Base-by-base conservation (phyloP, 2,113 vertebrate genomes). In the Siphamia tubifer region DNA sequence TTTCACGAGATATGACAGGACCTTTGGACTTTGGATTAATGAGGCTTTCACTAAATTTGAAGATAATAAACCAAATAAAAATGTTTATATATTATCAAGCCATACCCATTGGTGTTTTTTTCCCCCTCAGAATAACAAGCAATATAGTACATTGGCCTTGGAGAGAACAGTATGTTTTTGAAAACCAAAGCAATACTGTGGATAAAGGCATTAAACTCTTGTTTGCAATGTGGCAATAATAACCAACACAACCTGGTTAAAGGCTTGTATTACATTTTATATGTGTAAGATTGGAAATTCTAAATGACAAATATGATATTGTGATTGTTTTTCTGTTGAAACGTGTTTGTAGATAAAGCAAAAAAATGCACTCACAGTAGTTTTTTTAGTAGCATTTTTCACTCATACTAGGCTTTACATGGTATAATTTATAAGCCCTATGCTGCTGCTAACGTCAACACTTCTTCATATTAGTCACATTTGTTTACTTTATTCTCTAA, bases 401-500 rank as follows among this genome's bases (percentile, higher is more conserved):
- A 36, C 45, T 48, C 6, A 30, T 39, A 40, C 12, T 15, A 61
- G 21, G 16, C 28, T 67, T 74, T 62, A 69, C 57, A 34, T 63
- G 48, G 36, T 58, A 60, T 56, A 74, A 85, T 77, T 62, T 6
- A n/a, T 68, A 56, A 61, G 56, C 45, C 42, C 12, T 56, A 44
- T 28, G 42, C 61, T 35, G 56, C 69, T 49, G 52, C 86, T 69
- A 77, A 85, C 68, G 40, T 89, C 81, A 76, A 73, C 82, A 70
- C 62, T 81, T 83, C 64, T 76, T 79, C 71, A 72, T 69, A 83
- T 83, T 85, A 84, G 82, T 83, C 74, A 76, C 56, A 71, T 83
- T 77, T 86, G 74, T 83, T 88, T 84, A 77, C 53, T 80, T 81
- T 68, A 82, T 85, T 77, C 53, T 36, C 64, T 73, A 67, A 87